Percentiles rank a stretch among this genome's conserved stretches.
Evolutionary conservation across 2,888 invertebrate species (phyloP).

Genomic region (Acrobasis suavella): DNA sequence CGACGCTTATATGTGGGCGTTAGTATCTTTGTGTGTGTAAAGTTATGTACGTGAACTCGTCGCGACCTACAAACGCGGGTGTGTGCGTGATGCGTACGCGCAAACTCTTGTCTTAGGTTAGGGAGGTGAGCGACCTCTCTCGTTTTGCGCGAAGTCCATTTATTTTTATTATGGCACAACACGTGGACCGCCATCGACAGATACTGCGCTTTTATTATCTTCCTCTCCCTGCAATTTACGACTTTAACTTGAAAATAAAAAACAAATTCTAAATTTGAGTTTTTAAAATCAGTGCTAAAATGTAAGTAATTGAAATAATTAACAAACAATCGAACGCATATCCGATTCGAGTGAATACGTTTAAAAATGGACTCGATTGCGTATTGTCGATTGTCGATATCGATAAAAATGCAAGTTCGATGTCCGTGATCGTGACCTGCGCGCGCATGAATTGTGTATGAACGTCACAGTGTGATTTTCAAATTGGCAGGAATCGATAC

Average conservation of each 20-base stretch:
- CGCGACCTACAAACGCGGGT: constrained; percentile 54
- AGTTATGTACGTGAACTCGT: constrained; percentile 40
- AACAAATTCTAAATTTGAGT: constrained; percentile 2
- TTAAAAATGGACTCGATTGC: constrained; percentile 59
- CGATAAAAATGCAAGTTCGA: constrained; percentile 76
- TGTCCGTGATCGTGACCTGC: constrained; percentile 78
- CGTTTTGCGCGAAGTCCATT: constrained; percentile 73
- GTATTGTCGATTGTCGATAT: constrained; percentile 50
- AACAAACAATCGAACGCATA: constrained; percentile 33
- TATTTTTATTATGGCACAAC: constrained; percentile 78
- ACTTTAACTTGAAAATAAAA: constrained; percentile 2
- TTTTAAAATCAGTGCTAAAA: constrained; percentile 22
- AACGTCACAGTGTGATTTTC: constrained; percentile 50
- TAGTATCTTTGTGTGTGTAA: constrained; percentile 44
- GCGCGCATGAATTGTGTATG: constrained; percentile 75
- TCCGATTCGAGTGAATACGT: constrained; percentile 47
- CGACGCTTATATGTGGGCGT: constrained; percentile 57
- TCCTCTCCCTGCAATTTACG: constrained; percentile 55
- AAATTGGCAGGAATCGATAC: constrained; percentile 30
- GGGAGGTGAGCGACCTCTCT: constrained; percentile 81
- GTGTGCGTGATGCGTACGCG: constrained; percentile 68
- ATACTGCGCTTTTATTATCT: constrained; percentile 69
- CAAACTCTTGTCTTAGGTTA: constrained; percentile 81
- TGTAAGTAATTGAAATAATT: constrained; percentile 26
- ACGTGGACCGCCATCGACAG: constrained; percentile 66